phyloP scores from a whole-genome alignment of 1,140 invertebrate genomes.

The Drosophila watanabei region DNA sequence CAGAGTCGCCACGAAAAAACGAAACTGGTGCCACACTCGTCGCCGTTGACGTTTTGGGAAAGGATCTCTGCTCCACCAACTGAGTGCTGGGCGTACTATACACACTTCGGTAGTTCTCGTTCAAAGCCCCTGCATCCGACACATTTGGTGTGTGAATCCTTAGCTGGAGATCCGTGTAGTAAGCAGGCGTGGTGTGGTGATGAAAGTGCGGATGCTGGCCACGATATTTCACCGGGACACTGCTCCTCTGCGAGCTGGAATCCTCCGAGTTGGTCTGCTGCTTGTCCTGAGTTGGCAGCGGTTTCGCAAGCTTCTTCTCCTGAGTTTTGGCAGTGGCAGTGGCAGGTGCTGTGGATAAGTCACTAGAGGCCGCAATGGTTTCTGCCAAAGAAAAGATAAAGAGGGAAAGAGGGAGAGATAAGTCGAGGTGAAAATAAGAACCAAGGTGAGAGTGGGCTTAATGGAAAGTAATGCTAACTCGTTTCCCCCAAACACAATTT shows the following conservation, averaged over 20 bases:
- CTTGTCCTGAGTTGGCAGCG: constrained; percentile 24
- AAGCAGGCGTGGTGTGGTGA: constrained; percentile 79
- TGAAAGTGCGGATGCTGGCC: constrained; percentile 82
- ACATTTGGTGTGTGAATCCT: constrained; percentile 77
- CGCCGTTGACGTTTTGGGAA: constrained; percentile 69
- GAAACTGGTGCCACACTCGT: constrained; percentile 49
- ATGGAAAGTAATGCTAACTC: constrained; percentile 48
- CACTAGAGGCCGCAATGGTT: constrained; percentile 79
- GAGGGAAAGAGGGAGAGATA: neutral
- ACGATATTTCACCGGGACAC: constrained; percentile 48
- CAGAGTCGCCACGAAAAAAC: constrained; percentile 83
- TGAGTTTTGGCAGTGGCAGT: constrained; percentile 85
- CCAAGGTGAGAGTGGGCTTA: constrained; percentile 23
- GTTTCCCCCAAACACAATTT: constrained; percentile 25
- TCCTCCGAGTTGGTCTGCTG: constrained; percentile 58
- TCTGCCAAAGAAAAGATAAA: constrained; percentile 44
- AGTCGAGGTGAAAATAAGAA: constrained; percentile 1
- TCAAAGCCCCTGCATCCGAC: constrained; percentile 71
- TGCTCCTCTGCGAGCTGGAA: constrained; percentile 51
- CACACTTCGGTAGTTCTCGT: constrained; percentile 82
- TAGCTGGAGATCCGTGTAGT: constrained; percentile 79
- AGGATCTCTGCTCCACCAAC: constrained; percentile 69
- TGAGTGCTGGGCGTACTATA: constrained; percentile 78
- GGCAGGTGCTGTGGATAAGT: constrained; percentile 81
- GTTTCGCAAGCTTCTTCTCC: constrained; percentile 28